Evolutionary conservation across 2,888 invertebrate genomes (phyloP).

Genomic region (Metacarcinus magister): DNA sequence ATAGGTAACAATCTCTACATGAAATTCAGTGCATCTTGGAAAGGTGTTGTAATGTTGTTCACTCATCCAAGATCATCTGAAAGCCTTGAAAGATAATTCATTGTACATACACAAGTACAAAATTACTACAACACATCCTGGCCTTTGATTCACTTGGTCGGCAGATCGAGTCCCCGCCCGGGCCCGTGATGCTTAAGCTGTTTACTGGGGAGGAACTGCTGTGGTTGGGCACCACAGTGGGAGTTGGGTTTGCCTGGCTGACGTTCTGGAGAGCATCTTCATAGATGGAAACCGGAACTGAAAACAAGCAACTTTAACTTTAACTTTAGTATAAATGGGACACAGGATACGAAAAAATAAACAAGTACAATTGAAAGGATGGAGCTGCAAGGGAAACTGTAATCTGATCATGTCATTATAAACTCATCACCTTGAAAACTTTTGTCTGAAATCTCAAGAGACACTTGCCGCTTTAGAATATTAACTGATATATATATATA

Average conservation of each 20-base stretch:
- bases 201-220: too few species aligned
- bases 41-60: background rate
- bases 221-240: too few species aligned
- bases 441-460: background rate
- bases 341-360: background rate
- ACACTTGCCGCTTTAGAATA: background rate
- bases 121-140: background rate
- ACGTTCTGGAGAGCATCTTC: too few species aligned
- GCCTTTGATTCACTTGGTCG: too few species aligned
- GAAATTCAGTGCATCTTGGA: background rate
- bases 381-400: background rate
- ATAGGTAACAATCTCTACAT: too few species aligned
- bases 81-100: background rate
- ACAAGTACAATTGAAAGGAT: background rate
- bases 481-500: background rate
- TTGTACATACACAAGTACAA: background rate
- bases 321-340: too few species aligned
- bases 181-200: too few species aligned
- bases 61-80: background rate
- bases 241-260: too few species aligned
- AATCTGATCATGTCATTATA: background rate
- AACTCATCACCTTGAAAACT: background rate
- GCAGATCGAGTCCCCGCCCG: too few species aligned
- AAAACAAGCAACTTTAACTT: too few species aligned
- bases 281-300: too few species aligned